phyloP scores from a whole-genome alignment of 2,113 vertebrate species.

The Dicerorhinus sumatrensis region DNA sequence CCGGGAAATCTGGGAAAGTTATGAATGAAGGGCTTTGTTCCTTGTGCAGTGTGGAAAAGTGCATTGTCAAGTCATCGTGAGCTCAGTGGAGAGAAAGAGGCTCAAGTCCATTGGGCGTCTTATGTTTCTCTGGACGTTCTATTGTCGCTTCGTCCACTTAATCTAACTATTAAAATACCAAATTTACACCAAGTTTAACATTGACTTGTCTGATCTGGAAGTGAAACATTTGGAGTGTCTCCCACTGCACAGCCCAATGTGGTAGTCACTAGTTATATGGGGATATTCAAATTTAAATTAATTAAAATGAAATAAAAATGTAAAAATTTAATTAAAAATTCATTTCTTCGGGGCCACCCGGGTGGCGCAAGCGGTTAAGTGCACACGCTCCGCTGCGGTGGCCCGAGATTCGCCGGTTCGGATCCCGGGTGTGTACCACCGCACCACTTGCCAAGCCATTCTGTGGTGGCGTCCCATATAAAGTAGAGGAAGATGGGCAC shows the following conservation, averaged over 20 bases:
- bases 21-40: neutral
- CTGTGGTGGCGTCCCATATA: too few relatives aligned
- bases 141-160: neutral
- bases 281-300: neutral
- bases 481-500: too few relatives aligned
- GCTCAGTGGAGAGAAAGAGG: neutral
- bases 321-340: slow-evolving; percentile 17
- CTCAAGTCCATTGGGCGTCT: neutral
- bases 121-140: neutral
- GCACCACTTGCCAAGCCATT: too few relatives aligned
- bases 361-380: too few relatives aligned
- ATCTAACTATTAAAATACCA: neutral
- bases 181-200: neutral
- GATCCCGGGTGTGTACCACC: too few relatives aligned
- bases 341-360: too few relatives aligned
- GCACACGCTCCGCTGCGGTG: too few relatives aligned
- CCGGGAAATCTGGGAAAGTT: neutral
- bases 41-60: neutral
- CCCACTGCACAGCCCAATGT: neutral
- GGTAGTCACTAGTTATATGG: neutral
- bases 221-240: neutral
- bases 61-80: neutral
- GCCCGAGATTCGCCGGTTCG: too few relatives aligned
- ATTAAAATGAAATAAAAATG: neutral
- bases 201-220: neutral